Percentiles rank a stretch among this genome's conserved stretches.
phyloP scores from a whole-genome alignment of 2,113 vertebrate species.

The Bombycilla garrulus region DNA sequence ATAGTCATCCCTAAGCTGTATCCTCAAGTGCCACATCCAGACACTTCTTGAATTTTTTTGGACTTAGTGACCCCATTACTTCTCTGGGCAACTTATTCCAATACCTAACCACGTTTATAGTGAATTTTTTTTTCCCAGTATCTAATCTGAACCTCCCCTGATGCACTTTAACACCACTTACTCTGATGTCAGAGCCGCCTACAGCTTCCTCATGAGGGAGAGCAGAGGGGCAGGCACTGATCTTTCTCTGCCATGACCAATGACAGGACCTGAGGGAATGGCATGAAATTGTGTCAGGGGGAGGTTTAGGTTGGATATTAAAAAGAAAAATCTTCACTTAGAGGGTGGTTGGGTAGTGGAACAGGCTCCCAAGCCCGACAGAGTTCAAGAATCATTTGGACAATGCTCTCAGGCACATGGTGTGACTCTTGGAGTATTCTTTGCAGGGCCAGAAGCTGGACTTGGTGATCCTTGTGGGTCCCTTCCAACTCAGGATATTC shows the following conservation, averaged over 20 bases:
- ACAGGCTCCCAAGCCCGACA: neutral
- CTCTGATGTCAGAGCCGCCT: neutral
- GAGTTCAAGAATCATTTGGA: neutral
- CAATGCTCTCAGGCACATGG: neutral
- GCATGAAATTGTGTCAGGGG: neutral
- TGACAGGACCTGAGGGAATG: neutral
- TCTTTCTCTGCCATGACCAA: neutral
- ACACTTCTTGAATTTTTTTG: neutral
- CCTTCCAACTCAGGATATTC: neutral
- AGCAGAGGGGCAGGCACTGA: fast-evolving
- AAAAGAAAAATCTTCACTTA: neutral
- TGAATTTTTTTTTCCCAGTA: neutral
- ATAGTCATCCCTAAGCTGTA: too few species aligned
- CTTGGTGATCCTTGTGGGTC: fast-evolving
- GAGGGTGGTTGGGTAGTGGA: fast-evolving
- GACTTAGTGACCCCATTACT: neutral
- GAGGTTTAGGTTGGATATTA: neutral
- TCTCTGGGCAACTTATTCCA: neutral
- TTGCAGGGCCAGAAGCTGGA: too few species aligned
- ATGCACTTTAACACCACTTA: neutral
- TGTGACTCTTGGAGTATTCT: neutral
- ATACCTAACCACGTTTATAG: neutral
- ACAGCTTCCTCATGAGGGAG: neutral
- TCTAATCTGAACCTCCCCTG: neutral
- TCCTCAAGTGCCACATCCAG: neutral